phyloP scores from a whole-genome alignment of 2,113 vertebrate genomes.

The Mobula birostris region DNA sequence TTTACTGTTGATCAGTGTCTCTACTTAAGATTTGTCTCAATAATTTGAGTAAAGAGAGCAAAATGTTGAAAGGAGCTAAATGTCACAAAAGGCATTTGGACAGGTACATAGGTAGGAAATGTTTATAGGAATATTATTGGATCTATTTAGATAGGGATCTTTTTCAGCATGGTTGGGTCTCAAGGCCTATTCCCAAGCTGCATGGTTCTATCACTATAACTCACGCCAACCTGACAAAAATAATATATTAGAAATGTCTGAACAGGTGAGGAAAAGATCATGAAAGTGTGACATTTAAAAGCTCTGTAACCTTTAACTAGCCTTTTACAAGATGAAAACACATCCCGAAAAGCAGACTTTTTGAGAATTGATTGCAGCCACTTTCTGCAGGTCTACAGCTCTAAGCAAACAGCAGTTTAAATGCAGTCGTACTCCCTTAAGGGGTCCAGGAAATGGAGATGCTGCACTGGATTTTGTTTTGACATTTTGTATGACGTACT shows the following conservation, averaged over 20 bases:
- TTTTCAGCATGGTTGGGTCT: too few species aligned
- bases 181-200: too few species aligned
- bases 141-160: too few species aligned
- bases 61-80: neutral
- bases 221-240: neutral
- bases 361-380: conserved; percentile 11
- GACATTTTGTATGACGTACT: conserved; percentile 9
- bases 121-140: too few species aligned
- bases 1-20: too few species aligned
- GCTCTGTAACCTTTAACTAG: conserved; percentile 19
- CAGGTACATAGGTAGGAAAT: too few species aligned
- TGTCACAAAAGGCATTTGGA: neutral
- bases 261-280: neutral
- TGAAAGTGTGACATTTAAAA: conserved; percentile 29
- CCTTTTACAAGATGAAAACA: conserved; percentile 17
- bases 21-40: neutral
- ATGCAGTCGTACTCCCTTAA: neutral
- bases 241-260: neutral
- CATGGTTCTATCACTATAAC: neutral
- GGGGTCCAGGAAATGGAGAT: neutral
- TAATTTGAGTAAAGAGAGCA: neutral
- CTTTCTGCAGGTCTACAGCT: neutral
- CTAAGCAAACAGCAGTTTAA: neutral
- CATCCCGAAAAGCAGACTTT: neutral
- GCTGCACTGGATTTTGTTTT: neutral